Evolutionary conservation across 2,888 invertebrate species (phyloP).

Genomic region (Podotricha telesiphe): DNA sequence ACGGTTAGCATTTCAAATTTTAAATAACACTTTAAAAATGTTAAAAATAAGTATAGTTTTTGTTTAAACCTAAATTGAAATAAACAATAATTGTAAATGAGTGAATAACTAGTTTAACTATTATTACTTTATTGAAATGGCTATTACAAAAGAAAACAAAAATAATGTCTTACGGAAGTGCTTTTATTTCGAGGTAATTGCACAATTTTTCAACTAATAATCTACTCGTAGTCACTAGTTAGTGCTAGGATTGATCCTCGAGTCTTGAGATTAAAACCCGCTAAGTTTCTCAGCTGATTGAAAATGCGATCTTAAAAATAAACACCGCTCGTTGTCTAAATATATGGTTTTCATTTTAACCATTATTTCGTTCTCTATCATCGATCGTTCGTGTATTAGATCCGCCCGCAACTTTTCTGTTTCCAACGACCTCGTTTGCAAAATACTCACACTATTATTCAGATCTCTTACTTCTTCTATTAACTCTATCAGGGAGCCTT

Average conservation of each 20-base stretch:
- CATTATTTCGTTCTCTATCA: conserved; percentile 73
- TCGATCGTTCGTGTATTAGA: conserved; percentile 70
- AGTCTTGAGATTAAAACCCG: conserved; percentile 59
- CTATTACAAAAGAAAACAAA: too few relatives aligned
- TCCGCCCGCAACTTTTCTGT: conserved; percentile 71
- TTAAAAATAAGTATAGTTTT: too few relatives aligned
- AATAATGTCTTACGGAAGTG: too few relatives aligned
- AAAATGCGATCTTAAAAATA: conserved; percentile 72
- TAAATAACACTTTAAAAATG: too few relatives aligned
- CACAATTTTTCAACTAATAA: too few relatives aligned
- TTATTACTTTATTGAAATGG: too few relatives aligned
- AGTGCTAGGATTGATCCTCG: background rate
- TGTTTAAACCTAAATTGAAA: too few relatives aligned
- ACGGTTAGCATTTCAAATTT: too few relatives aligned
- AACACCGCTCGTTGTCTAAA: conserved; percentile 70
- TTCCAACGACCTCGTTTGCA: conserved; percentile 67
- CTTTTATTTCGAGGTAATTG: too few relatives aligned
- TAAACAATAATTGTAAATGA: too few relatives aligned
- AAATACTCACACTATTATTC: conserved; percentile 70
- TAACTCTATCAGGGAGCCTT: conserved; percentile 70
- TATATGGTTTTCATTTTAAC: conserved; percentile 75
- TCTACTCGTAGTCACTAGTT: too few relatives aligned
- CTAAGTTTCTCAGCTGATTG: conserved; percentile 77
- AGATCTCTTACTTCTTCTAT: conserved; percentile 75
- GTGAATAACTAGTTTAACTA: too few relatives aligned